A percentile compares a stretch with the other conserved stretches of the same genome.
phyloP scores from a whole-genome alignment of 2,113 vertebrate genomes.

The Gracilinanus agilis region DNA sequence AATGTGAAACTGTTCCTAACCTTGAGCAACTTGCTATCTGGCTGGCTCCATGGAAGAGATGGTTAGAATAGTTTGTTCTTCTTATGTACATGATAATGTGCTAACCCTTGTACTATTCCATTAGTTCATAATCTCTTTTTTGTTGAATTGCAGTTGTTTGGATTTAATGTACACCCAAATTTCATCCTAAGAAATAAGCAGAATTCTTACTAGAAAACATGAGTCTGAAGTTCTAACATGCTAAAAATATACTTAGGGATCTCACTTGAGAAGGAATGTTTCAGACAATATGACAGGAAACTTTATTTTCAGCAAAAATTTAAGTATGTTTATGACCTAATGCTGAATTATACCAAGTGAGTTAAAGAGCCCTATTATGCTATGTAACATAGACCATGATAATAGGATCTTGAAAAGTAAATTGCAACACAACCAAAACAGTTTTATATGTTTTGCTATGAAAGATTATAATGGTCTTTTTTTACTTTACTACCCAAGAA shows the following conservation, averaged over 20 bases:
- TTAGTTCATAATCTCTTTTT: not conserved
- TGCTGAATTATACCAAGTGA: not conserved
- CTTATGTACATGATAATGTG: not conserved
- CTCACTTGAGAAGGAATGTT: slow-evolving; percentile 13
- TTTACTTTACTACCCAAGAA: not conserved
- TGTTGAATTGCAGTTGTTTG: not conserved
- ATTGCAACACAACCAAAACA: not conserved
- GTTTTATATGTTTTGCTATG: not conserved
- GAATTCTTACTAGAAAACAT: not conserved
- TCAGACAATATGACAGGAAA: not conserved
- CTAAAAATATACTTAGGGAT: not conserved
- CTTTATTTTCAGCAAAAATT: not conserved
- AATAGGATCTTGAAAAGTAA: not conserved
- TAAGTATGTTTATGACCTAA: not conserved
- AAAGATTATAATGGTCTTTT: not conserved
- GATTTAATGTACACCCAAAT: slow-evolving; percentile 24
- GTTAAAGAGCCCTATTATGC: not conserved
- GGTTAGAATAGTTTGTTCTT: not conserved
- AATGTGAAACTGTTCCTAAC: not conserved
- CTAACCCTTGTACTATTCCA: not conserved
- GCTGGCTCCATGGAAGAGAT: not conserved
- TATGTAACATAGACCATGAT: not conserved
- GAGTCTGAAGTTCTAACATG: not conserved
- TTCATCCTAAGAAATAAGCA: not conserved
- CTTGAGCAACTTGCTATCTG: not conserved